Base-by-base conservation (phyloP, 2,888 invertebrate genomes). In the Rhopalosiphum nymphaeae region DNA sequence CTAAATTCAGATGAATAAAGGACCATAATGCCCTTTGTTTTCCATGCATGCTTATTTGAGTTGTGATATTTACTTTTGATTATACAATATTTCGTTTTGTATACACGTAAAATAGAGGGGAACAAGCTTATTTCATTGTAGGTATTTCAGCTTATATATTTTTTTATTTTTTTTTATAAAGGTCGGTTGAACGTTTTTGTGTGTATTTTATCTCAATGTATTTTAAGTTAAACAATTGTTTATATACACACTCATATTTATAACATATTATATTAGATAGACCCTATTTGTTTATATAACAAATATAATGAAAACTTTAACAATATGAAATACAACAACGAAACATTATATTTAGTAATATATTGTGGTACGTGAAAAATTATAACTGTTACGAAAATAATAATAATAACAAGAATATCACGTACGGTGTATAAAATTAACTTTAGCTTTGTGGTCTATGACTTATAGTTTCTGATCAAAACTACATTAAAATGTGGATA, bases 51-150 rank as follows among this genome's bases (percentile, higher is more conserved):
- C 53, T 88, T 36, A 88, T 88, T 88, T 88, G 53, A 36, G 25
- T 36, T 88, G 53, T 88, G 25, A 88, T 88, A 88, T 88, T 88
- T 88, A 88, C 88, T 88, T 88, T 88, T 88, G 53, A 88, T 88
- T 88, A 53, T 88, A 88, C 36, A 49, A 53, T 88, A 88, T 46
- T 87, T 53, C 36, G n/a, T 36, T 53, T 46, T n/a, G 29, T 86
- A 86, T 46, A 29, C 49, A 86, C 16, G 46, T 88, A 53, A 53
- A 53, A 36, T 53, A 88, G 5, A 53, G 9, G 21, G 49, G 11
- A 49, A 87, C 53, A 49, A 2, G 87, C n/a, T 53, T n/a, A 21
- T 87, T 87, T 88, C n/a, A n/a, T 88, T n/a, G n/a, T 36, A 53
- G 88, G 78, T 78, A 78, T 78, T 78, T 36, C 21, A 78, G 78